Base-by-base conservation (phyloP, 2,113 vertebrate genomes). In the Chaetorhynchus papuensis region DNA sequence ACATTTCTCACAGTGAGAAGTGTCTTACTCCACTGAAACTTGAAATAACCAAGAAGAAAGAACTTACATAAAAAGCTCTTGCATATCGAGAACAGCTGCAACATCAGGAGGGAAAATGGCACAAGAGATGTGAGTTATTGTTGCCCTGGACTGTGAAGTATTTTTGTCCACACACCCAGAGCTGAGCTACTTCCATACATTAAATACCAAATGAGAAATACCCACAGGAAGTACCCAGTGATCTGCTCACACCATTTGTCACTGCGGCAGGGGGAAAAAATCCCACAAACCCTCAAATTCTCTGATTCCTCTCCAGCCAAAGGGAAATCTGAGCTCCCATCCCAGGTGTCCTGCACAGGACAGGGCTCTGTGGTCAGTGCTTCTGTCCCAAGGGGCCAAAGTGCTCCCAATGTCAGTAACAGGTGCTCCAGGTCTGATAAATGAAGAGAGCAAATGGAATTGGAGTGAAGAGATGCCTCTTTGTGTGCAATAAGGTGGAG, bases 301-400 rank as follows among this genome's bases (percentile, higher is more conserved):
- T 28, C 10, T 12, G 13, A 31, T 50, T 74, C 28, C 33, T 35
- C 37, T 57, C 37, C 70, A 65, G 30, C 24, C 28, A 8, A 7
- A 35, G 27, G 4, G 26, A 50, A 31, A 31, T 9, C 27, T 2
- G 59, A 74, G 54, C 39, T 74, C 20, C 83, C 69, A 20, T 30
- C 41, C 3, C 0, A 10, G 21, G 16, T 31, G 53, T 22, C 78
- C 61, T 0, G 0, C 7, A 1, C 0, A 3, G 0, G 23, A 17
- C 47, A 17, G 2, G 2, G 60, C 44, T 33, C n/a, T 2, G 1
- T 2, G 16, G 33, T 5, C 49, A 27, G 44, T 1, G 70, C 59
- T 50, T 17, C 39, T 12, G 6, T 6, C 69, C 31, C 45, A 56
- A 47, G n/a, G 65, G 20, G 80, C 30, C 42, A 31, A 42, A 56